Evolutionary conservation across 2,888 invertebrate genomes (phyloP).

Genomic region (Gibbula magus): DNA sequence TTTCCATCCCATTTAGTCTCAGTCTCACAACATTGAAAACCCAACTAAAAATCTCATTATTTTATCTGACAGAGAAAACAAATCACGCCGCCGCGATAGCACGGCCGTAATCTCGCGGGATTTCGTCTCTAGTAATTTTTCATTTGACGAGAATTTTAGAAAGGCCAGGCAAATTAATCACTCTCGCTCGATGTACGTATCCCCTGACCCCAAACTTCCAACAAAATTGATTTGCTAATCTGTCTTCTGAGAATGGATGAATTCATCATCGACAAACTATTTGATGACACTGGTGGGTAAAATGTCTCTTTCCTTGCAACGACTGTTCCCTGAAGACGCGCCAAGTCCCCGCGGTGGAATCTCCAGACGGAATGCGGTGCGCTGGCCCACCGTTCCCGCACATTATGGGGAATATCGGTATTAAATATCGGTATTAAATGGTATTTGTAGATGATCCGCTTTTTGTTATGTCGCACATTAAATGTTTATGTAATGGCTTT

Average conservation of each 20-base stretch:
- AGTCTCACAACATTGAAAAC: not conserved
- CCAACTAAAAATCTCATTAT: constrained; percentile 13
- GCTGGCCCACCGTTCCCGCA: not conserved
- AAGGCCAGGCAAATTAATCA: constrained; percentile 13
- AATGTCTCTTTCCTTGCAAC: not conserved
- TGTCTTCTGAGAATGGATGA: constrained; percentile 12
- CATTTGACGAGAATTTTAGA: constrained; percentile 15
- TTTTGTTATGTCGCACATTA: not conserved
- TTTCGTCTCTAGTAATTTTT: constrained; percentile 1
- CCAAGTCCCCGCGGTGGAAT: not conserved
- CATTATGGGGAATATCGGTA: not conserved
- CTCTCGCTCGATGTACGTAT: constrained; percentile 6
- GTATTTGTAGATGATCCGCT: not conserved
- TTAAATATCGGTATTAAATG: constrained; percentile 1
- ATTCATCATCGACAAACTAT: constrained; percentile 19
- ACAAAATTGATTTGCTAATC: constrained; percentile 23
- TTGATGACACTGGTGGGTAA: constrained; percentile 10
- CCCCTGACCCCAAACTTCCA: constrained; percentile 10
- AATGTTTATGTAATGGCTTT: no score
- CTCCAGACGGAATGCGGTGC: not conserved
- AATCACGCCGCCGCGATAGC: constrained; percentile 10
- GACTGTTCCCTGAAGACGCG: not conserved
- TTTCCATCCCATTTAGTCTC: constrained; percentile 4
- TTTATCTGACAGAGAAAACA: constrained; percentile 15
- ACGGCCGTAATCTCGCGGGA: not conserved